These are phyloP conservation scores for Meloidogyne floridensis DNA, from an alignment of 1,140 invertebrate species.

Conservation along the genomic window DNA sequence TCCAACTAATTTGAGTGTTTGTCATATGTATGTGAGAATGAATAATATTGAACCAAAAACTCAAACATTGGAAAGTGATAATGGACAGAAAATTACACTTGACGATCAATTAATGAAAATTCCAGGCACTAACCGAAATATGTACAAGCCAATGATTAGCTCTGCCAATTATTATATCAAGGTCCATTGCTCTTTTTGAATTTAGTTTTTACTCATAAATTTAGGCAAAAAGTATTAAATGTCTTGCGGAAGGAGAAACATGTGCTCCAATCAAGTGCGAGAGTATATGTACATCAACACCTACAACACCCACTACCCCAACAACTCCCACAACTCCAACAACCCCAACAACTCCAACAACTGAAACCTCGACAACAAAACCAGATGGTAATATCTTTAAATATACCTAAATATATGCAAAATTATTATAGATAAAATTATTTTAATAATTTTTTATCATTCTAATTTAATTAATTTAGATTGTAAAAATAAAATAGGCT, in stretches of 20 bases:
- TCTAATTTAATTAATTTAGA: neutral
- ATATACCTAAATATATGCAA: neutral
- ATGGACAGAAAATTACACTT: neutral
- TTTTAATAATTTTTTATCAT: neutral
- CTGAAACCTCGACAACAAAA: neutral
- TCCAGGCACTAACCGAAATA: neutral
- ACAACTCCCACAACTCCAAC: neutral
- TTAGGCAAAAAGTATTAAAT: conserved; percentile 7
- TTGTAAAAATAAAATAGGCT: neutral
- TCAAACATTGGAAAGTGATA: conserved; percentile 11
- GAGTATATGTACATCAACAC: neutral
- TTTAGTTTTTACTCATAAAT: neutral
- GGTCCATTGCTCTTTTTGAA: neutral
- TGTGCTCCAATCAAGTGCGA: neutral
- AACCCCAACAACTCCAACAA: neutral
- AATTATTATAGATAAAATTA: neutral
- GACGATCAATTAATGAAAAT: conserved; percentile 8
- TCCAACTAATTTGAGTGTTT: conserved; percentile 8
- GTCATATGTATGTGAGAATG: conserved; percentile 12
- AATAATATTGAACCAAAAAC: conserved; percentile 19
- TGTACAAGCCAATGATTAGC: conserved; percentile 13
- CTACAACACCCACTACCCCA: neutral
- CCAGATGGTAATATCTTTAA: neutral
- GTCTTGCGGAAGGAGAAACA: neutral
- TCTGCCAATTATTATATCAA: conserved; percentile 6